These are phyloP conservation scores for Periophthalmus magnuspinnatus DNA, from an alignment of 2,797 vertebrate species.

Conservation along the genomic window DNA sequence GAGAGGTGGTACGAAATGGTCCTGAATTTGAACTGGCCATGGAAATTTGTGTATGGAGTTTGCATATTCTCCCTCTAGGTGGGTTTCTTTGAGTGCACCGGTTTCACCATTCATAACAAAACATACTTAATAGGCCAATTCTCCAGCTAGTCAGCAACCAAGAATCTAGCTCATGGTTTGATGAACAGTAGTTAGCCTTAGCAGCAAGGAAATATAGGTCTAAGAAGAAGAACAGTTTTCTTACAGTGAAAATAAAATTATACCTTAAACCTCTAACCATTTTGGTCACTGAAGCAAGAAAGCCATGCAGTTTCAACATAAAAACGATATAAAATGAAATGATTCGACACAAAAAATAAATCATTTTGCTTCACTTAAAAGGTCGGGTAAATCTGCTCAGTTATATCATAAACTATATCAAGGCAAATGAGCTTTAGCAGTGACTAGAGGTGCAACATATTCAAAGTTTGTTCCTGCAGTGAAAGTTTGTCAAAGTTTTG, in stretches of 20 bases:
- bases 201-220: not conserved
- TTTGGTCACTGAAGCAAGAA: not conserved
- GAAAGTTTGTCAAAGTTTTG: not conserved
- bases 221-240: not conserved
- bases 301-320: not conserved
- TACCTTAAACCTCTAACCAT: not conserved
- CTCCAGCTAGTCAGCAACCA: not conserved
- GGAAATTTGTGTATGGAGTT: not conserved
- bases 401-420: not conserved
- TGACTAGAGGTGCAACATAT: not conserved
- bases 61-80: not conserved
- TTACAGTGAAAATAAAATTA: not conserved
- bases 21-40: not conserved
- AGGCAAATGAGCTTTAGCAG: not conserved
- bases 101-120: not conserved
- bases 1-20: too few relatives aligned
- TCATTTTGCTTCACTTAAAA: not conserved
- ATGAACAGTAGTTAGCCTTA: not conserved
- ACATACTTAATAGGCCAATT: not conserved
- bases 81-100: not conserved
- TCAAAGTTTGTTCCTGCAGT: not conserved
- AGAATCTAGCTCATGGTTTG: not conserved
- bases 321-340: not conserved
- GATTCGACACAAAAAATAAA: not conserved
- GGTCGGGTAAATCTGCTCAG: not conserved